Base-by-base conservation (phyloP, 2,797 vertebrate species). In the Mormyrops boulengeri region DNA sequence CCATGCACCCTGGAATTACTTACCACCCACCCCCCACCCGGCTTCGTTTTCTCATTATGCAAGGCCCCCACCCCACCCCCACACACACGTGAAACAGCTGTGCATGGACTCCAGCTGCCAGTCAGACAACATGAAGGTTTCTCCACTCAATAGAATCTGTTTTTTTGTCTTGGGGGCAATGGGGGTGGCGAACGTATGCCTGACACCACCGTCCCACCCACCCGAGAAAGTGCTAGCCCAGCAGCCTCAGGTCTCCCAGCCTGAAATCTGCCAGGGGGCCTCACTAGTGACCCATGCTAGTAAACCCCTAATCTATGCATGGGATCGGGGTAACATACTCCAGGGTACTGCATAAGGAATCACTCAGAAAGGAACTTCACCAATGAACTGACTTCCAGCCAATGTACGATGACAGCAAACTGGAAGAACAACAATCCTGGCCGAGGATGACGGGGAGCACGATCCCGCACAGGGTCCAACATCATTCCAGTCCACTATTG, bases 91-190 rank as follows among this genome's bases (percentile, higher is more conserved):
- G 26, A 19, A 38, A n/a, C 55, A 19, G 87, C 44, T 85, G 80
- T 7, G 17, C 19, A 26, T 52, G n/a, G 49, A 30, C 69, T 7
- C 30, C 34, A 8, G 77, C 69, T 60, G 38, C 30, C n/a, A 26
- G 41, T 57, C 22, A 53, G 69, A 38, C 88, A 22, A 17, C 19
- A 44, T 49, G 12, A 34, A 17, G 12, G 62, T 44, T 77, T 77
- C 69, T 85, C 80, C 41, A 19, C 19, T 22, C 17, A 85, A 85
- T 1, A 41, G 88, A n/a, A 3, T 62, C 50, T 2, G 1, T 85
- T 89, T 89, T 89, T 91, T 85, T 55, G 53, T 88, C 55, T 82
- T 19, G 52, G 62, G 62, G 17, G 89, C 44, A 88, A 91, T 89
- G 66, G n/a, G 52, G 89, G 89, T 69, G 49, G 66, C 22, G 66